Percentiles rank a stretch among this genome's conserved stretches.
Evolutionary conservation across 2,888 invertebrate genomes (phyloP).

Genomic region (Trachelus iudaicus): DNA sequence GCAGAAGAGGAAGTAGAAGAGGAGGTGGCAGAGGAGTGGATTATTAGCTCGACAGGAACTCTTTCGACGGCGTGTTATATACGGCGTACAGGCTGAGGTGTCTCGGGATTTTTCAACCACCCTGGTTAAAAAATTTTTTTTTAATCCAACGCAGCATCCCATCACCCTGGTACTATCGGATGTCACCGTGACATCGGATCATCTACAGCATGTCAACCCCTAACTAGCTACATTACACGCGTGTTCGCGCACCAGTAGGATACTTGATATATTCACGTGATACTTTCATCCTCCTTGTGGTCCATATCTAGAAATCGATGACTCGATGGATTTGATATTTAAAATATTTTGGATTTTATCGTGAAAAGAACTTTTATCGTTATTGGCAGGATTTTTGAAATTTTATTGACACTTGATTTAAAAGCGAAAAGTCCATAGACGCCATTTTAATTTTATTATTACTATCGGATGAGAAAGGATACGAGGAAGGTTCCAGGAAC

Average conservation of each 20-base stretch:
- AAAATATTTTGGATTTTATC: not conserved
- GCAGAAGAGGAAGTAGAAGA: not conserved
- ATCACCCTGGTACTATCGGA: not conserved
- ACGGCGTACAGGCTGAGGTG: not conserved
- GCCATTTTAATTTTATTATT: not conserved
- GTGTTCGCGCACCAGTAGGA: conserved; percentile 26
- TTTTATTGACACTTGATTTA: not conserved
- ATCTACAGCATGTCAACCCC: conserved; percentile 2
- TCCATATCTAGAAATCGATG: not conserved
- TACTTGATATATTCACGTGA: conserved; percentile 13
- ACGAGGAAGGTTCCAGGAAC: conserved; percentile 54
- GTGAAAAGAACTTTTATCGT: not conserved
- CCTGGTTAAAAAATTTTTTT: not conserved
- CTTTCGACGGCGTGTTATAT: not conserved
- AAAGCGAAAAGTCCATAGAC: not conserved
- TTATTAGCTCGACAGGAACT: not conserved
- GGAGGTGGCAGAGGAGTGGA: not conserved
- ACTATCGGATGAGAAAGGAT: not conserved
- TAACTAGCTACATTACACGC: conserved; percentile 6
- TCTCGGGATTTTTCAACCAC: not conserved
- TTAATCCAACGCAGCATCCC: not conserved
- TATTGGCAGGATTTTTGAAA: not conserved
- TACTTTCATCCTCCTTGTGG: not conserved
- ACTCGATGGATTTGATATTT: not conserved
- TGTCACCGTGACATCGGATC: conserved; percentile 10